Evolutionary conservation across 2,888 invertebrate genomes (phyloP).

Genomic region (Leptopilina drosophilae): DNA sequence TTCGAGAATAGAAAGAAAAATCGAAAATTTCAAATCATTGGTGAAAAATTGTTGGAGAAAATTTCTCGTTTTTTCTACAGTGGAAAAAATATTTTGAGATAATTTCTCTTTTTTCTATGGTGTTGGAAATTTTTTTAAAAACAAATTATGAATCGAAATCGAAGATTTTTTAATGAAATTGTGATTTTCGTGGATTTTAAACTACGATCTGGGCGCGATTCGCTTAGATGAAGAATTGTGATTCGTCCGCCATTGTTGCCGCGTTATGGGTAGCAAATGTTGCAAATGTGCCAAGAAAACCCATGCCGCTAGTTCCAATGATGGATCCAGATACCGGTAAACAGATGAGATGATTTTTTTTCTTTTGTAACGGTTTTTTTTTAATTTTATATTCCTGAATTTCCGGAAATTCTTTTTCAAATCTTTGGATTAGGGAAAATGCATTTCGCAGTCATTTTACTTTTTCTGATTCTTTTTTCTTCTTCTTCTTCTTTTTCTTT

Average conservation of each 20-base stretch:
- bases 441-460: too few species aligned
- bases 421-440: too few species aligned
- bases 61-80: too few species aligned
- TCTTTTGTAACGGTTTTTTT: background rate
- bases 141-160: background rate
- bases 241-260: background rate
- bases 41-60: too few species aligned
- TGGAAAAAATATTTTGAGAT: too few species aligned
- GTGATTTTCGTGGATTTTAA: background rate
- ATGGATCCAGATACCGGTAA: conserved; percentile 65
- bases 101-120: too few species aligned
- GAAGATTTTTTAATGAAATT: background rate
- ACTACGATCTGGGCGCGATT: background rate
- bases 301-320: conserved; percentile 60
- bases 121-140: too few species aligned
- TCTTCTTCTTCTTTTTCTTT: too few species aligned
- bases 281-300: conserved; percentile 75
- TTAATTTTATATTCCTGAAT: too few species aligned
- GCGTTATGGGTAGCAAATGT: conserved; percentile 74
- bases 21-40: too few species aligned
- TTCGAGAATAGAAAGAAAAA: conserved; percentile 42
- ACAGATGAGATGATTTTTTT: conserved; percentile 31
- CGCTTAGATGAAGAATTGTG: conserved; percentile 13
- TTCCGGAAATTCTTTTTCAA: too few species aligned
- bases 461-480: too few species aligned